Evolutionary conservation across 1,140 invertebrate species (phyloP).

Genomic region (Oscheius sp.): DNA sequence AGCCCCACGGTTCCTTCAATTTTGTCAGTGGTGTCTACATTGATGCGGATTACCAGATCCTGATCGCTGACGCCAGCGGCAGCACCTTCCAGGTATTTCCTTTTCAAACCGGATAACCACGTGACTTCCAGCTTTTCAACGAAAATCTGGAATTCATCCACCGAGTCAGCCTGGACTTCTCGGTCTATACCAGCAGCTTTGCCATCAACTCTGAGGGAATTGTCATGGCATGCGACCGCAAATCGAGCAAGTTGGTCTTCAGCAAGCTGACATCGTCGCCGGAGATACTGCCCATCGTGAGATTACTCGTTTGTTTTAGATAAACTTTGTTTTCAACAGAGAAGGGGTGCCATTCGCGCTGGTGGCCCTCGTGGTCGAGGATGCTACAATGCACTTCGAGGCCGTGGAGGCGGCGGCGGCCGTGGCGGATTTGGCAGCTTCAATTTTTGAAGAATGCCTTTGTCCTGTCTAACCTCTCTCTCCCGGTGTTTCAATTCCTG

Average conservation of each 20-base stretch:
- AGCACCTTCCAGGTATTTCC: constrained; percentile 6
- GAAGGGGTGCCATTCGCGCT: neutral
- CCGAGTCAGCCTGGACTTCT: neutral
- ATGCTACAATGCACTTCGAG: neutral
- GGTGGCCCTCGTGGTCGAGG: neutral
- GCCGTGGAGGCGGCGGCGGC: neutral
- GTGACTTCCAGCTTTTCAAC: constrained; percentile 4
- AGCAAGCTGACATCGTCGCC: neutral
- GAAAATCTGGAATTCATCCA: neutral
- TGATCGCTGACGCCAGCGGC: constrained; percentile 15
- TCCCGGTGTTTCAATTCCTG: neutral
- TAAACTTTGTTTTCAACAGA: neutral
- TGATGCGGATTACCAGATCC: constrained; percentile 1
- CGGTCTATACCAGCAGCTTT: constrained; percentile 8
- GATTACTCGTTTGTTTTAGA: neutral
- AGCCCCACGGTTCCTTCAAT: neutral
- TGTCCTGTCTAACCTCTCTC: too few species aligned
- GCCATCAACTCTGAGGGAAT: constrained; percentile 1
- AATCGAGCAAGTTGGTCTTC: neutral
- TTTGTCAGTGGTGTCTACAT: constrained; percentile 15
- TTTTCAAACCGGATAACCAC: neutral
- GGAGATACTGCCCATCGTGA: too few species aligned
- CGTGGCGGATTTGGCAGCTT: neutral
- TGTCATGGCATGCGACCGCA: neutral
- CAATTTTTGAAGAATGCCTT: too few species aligned